phyloP scores from a whole-genome alignment of 2,797 vertebrate genomes.

The Falco peregrinus region DNA sequence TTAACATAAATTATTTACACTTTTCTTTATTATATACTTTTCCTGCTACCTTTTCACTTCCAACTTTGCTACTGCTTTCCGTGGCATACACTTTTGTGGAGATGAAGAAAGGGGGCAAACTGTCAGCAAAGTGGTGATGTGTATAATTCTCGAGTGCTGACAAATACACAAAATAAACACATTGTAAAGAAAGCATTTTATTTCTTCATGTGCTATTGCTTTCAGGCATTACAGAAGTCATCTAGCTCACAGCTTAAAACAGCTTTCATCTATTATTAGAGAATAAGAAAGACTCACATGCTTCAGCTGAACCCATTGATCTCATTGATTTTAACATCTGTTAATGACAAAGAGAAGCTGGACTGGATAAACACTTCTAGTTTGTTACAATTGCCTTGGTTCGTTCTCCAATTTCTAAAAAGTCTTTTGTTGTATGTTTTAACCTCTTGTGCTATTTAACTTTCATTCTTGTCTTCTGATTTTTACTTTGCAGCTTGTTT shows the following conservation, averaged over 20 bases:
- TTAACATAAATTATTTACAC: not conserved
- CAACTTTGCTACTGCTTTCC: constrained; percentile 2
- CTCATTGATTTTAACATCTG: constrained; percentile 17
- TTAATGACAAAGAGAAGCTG: not conserved
- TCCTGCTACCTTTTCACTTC: not conserved
- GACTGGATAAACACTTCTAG: not conserved
- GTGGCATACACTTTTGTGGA: not conserved
- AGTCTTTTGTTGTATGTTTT: not conserved
- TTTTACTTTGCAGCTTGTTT: not conserved
- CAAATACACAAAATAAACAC: constrained; percentile 23
- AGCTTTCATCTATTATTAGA: constrained; percentile 8
- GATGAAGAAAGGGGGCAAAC: not conserved
- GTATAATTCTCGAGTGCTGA: constrained; percentile 10
- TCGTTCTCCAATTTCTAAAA: constrained; percentile 35
- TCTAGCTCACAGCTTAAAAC: not conserved
- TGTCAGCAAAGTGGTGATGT: not conserved
- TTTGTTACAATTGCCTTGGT: constrained; percentile 18
- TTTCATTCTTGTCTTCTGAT: not conserved
- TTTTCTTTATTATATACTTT: not conserved
- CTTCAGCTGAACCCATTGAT: constrained; percentile 26
- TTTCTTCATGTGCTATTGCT: not conserved
- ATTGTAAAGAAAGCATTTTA: not conserved
- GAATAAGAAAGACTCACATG: not conserved
- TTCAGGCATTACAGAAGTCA: not conserved
- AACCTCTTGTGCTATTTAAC: not conserved